A percentile compares a stretch with the other conserved stretches of the same genome.
Evolutionary conservation across 2,888 invertebrate species (phyloP).

Genomic region (Drosophila robusta): DNA sequence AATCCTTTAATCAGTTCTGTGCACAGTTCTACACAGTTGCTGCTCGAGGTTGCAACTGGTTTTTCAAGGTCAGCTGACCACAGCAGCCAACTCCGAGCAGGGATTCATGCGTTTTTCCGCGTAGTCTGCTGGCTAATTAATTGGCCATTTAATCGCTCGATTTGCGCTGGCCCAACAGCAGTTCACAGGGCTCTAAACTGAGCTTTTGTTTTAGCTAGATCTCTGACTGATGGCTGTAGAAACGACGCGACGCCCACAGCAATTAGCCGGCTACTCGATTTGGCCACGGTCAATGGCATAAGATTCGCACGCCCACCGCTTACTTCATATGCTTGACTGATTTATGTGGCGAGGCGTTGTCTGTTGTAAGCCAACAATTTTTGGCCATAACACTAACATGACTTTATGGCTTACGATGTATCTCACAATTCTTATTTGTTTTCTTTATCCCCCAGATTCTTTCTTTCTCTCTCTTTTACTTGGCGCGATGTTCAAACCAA

Average conservation of each 20-base stretch:
- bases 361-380: constrained; percentile 65
- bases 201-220: constrained; percentile 5
- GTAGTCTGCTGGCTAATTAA: constrained; percentile 66
- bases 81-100: constrained; percentile 4
- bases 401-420: constrained; percentile 33
- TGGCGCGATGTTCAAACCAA: constrained; percentile 60
- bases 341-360: constrained; percentile 57
- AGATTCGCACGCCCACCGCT: constrained; percentile 73
- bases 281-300: constrained; percentile 70
- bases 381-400: constrained; percentile 67
- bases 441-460: constrained; percentile 8
- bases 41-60: constrained; percentile 44
- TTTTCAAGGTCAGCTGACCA: constrained; percentile 69
- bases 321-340: constrained; percentile 30
- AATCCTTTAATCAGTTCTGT: constrained; percentile 75
- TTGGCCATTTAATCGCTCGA: constrained; percentile 77
- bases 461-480: not conserved
- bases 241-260: constrained; percentile 59
- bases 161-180: constrained; percentile 44
- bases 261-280: constrained; percentile 61
- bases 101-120: constrained; percentile 22
- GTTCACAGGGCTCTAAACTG: not conserved
- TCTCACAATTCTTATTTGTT: constrained; percentile 19
- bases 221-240: constrained; percentile 65
- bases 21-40: not conserved